These are phyloP conservation scores for Geopemphigus sp. DNA, from an alignment of 1,140 invertebrate species.

Conservation along the genomic window DNA sequence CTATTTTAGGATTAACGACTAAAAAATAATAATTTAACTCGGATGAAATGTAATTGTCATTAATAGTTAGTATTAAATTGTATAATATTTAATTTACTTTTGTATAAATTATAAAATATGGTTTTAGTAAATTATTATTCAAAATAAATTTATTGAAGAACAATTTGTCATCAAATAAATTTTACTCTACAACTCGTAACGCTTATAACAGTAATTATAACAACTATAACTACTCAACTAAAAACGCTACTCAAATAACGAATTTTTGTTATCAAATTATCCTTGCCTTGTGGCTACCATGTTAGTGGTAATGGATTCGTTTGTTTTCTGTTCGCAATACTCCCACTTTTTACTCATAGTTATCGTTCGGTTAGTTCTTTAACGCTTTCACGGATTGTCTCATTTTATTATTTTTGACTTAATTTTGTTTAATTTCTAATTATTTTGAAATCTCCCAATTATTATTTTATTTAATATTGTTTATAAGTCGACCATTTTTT, in stretches of 20 bases:
- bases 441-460: slow-evolving; percentile 12
- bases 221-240: too few species aligned
- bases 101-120: too few species aligned
- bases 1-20: too few species aligned
- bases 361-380: slow-evolving; percentile 1
- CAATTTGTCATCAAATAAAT: too few species aligned
- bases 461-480: background rate
- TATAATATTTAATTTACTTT: too few species aligned
- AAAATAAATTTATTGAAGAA: too few species aligned
- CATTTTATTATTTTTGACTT: background rate
- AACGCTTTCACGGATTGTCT: background rate
- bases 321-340: slow-evolving; percentile 25
- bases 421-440: slow-evolving; percentile 18
- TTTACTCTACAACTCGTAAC: too few species aligned
- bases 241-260: background rate
- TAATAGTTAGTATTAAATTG: too few species aligned
- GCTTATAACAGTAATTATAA: too few species aligned
- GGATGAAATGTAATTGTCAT: too few species aligned
- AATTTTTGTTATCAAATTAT: slow-evolving; percentile 23
- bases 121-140: too few species aligned
- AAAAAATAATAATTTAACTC: too few species aligned
- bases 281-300: background rate
- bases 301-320: background rate
- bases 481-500: background rate
- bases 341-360: slow-evolving; percentile 28